Evolutionary conservation across 2,113 vertebrate genomes (phyloP), one percentile per base, ranked within the genome.

Genomic region (Chinchilla lanigera): DNA sequence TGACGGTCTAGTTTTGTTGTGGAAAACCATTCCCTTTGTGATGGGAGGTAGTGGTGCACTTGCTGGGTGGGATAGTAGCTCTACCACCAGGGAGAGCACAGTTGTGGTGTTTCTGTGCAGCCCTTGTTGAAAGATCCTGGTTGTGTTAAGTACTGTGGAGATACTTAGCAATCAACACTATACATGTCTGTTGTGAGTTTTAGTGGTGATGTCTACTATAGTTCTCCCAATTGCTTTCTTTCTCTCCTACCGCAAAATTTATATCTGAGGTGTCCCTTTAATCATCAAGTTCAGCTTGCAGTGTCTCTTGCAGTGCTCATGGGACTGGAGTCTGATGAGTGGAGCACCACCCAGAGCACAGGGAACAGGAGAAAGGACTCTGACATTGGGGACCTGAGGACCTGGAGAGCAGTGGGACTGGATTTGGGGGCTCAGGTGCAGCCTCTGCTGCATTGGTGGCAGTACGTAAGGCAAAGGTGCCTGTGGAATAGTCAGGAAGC

Each of bases 41-140:
- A 3, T 16, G 41, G 4, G 2, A 0, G 8, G 19, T 33, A 54
- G n/a, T 22, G 24, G 6, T 30, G 11, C 10, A 7, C 33, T 60
- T 73, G 22, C 30, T 20, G 5, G 3, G 22, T 38, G 9, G 13
- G 9, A 9, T 22, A 60, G 28, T 44, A 22, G 30, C 26, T 84
- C 5, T 10, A 4, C 11, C 20, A 85, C 33, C 90, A 92, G 30
- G 35, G 56, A 26, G 11, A 38, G 41, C 10, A 2, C 33, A 81
- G 50, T 28, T 50, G 0, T 54, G 11, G 41, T 52, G 26, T n/a
- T 22, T 38, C 56, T 90, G 26, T 84, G 9, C 6, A 44, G 4
- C 4, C 16, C 44, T 65, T 65, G 17, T 77, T 52, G 47, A 7
- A 52, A n/a, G 80, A 58, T 11, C 3, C 44, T 5, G 35, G 14